Evolutionary conservation across 1,140 invertebrate genomes (phyloP), one percentile per base, ranked within the genome.

Genomic region (Hesperophylax magnus): DNA sequence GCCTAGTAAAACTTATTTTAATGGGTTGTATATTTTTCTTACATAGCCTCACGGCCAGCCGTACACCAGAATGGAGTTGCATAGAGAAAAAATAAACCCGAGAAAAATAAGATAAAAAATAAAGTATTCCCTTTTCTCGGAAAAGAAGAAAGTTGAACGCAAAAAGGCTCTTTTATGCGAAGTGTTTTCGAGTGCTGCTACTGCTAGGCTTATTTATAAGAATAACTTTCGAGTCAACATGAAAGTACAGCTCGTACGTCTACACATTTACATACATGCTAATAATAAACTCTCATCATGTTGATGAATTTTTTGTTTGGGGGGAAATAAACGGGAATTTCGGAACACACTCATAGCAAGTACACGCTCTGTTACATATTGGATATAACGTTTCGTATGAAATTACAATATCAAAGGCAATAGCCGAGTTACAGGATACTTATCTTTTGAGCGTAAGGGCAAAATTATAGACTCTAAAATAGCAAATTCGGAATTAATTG

Each of bases 321-420:
- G 34, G 69, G 47, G 20, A 24, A 72, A 72, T 72, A 72, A 53
- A 53, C 47, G 39, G 39, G 69, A 53, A 52, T 72, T 72, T 53
- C 9, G 17, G 11, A 22, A 7, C 8, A 72, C 4, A 7, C 8
- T 18, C 18, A 52, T 52, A n/a, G n/a, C 1, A n/a, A 3, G 8
- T 31, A 15, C n/a, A 53, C 22, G 69, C 69, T 53, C 24, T 20
- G 39, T 72, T 53, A 22, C 34, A 71, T 34, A 71, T 53, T 71
- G 34, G n/a, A 71, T 71, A 71, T 47, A 52, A 20, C 17, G 20
- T 20, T 72, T 53, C 69, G n/a, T 20, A 22, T 22, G 18, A 53
- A 53, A 72, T 72, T 72, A 72, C 69, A 72, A 72, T 53, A 72
- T 72, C 69, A 72, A 72, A 72, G 69, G 63, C 7, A 67, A 67